phyloP scores from a whole-genome alignment of 1,140 invertebrate genomes.

The Drosophila pachea region DNA sequence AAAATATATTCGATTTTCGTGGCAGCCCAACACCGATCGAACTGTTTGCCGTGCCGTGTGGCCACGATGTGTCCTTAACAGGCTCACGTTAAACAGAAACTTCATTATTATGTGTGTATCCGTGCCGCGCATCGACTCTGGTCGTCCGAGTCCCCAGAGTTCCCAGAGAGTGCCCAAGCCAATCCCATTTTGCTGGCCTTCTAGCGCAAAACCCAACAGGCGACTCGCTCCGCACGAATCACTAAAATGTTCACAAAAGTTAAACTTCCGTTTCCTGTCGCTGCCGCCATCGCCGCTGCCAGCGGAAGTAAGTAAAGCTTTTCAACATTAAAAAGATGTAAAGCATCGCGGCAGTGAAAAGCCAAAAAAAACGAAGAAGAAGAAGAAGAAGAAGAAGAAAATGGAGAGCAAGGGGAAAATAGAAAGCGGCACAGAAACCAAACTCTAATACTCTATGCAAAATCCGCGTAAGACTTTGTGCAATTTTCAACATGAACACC shows the following conservation, averaged over 20 bases:
- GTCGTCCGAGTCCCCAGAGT: neutral
- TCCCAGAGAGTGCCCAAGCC: neutral
- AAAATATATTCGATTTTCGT: constrained; percentile 27
- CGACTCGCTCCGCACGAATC: constrained; percentile 70
- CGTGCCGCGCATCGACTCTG: neutral
- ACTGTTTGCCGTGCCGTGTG: neutral
- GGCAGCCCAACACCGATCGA: constrained; percentile 1
- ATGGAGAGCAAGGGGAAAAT: neutral
- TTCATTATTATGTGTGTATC: constrained; percentile 27
- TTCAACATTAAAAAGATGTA: constrained; percentile 78
- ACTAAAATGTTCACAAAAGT: constrained; percentile 77
- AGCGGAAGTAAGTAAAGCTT: constrained; percentile 75
- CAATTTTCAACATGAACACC: neutral
- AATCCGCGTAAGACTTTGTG: neutral
- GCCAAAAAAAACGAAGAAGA: constrained; percentile 31
- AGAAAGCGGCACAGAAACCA: neutral
- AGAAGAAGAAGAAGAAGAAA: constrained; percentile 3
- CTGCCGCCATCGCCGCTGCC: constrained; percentile 40
- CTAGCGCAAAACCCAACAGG: constrained; percentile 7
- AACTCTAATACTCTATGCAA: constrained; percentile 17
- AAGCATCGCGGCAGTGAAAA: constrained; percentile 63
- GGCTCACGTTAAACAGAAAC: constrained; percentile 32
- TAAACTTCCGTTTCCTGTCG: constrained; percentile 74
- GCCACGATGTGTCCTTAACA: constrained; percentile 21
- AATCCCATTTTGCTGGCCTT: constrained; percentile 10